Evolutionary conservation across 2,888 invertebrate genomes (phyloP).

Genomic region (Tipula helvola): DNA sequence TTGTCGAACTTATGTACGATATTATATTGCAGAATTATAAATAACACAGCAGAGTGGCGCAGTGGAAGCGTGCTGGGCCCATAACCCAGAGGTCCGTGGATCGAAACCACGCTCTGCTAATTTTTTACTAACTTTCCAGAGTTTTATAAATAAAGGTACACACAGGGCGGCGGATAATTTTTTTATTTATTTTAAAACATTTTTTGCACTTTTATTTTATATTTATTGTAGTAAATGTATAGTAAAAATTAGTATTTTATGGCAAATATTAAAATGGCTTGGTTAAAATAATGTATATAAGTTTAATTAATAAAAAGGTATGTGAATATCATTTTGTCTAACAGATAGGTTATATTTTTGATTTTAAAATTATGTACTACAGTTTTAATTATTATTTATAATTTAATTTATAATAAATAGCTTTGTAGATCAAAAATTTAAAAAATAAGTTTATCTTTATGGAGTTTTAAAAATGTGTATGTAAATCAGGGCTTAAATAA

Average conservation of each 20-base stretch:
- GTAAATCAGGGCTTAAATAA: constrained; percentile 51
- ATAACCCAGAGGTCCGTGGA: constrained; percentile 11
- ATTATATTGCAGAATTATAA: too few species aligned
- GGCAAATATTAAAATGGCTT: background rate
- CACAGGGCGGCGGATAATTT: background rate
- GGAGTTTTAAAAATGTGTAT: background rate
- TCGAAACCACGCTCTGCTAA: constrained; percentile 11
- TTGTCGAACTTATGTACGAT: too few species aligned
- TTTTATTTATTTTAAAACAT: background rate
- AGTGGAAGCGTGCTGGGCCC: constrained; percentile 12
- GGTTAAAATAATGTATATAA: background rate
- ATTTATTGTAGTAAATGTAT: background rate
- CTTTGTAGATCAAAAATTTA: background rate
- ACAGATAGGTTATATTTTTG: background rate
- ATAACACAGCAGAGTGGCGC: constrained; percentile 5
- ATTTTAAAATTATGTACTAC: background rate
- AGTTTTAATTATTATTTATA: background rate
- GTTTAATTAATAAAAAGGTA: background rate
- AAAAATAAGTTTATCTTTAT: background rate
- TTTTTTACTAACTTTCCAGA: background rate
- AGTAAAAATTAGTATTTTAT: background rate
- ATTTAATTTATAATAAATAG: background rate
- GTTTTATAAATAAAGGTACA: background rate
- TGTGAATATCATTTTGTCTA: background rate
- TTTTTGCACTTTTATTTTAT: background rate